A percentile compares a stretch with the other conserved stretches of the same genome.
Conservation (phyloP, 2,888 invertebrate genomes). For the Drosophila conformis region DNA sequence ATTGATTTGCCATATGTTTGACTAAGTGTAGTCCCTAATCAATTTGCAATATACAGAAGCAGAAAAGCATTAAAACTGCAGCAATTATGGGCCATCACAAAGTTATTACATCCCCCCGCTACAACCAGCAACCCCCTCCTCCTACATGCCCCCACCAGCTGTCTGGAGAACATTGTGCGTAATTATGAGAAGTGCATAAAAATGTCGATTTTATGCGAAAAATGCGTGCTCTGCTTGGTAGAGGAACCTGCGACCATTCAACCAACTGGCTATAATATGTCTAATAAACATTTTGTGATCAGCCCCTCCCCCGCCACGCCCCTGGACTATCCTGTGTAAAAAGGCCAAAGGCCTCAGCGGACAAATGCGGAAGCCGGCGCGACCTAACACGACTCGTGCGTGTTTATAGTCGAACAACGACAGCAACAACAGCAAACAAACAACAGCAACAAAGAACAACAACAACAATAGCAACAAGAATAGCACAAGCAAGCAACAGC, state of each 20-base stretch:
- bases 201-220: slow-evolving; percentile 75
- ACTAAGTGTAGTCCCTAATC: slow-evolving; percentile 31
- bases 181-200: slow-evolving; percentile 62
- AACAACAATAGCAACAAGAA: slow-evolving; percentile 9
- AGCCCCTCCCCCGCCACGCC: neutral
- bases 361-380: slow-evolving; percentile 72
- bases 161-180: slow-evolving; percentile 1
- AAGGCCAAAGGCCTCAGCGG: slow-evolving; percentile 36
- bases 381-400: slow-evolving; percentile 76
- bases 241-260: slow-evolving; percentile 8
- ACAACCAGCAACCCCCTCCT: neutral
- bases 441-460: slow-evolving; percentile 25
- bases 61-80: slow-evolving; percentile 40
- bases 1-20: neutral
- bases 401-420: slow-evolving; percentile 60
- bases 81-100: slow-evolving; percentile 52
- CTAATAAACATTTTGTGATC: slow-evolving; percentile 74
- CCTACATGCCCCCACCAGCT: neutral
- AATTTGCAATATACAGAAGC: slow-evolving; percentile 47
- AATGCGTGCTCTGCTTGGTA: slow-evolving; percentile 61
- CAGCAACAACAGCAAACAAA: slow-evolving; percentile 11
- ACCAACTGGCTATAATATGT: slow-evolving; percentile 54
- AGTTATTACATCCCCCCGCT: slow-evolving; percentile 10
- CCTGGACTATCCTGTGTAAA: slow-evolving; percentile 7
- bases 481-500: slow-evolving; percentile 7